These are phyloP conservation scores for Lithobates pipiens DNA, from an alignment of 2,797 vertebrate genomes.

Conservation along the genomic window DNA sequence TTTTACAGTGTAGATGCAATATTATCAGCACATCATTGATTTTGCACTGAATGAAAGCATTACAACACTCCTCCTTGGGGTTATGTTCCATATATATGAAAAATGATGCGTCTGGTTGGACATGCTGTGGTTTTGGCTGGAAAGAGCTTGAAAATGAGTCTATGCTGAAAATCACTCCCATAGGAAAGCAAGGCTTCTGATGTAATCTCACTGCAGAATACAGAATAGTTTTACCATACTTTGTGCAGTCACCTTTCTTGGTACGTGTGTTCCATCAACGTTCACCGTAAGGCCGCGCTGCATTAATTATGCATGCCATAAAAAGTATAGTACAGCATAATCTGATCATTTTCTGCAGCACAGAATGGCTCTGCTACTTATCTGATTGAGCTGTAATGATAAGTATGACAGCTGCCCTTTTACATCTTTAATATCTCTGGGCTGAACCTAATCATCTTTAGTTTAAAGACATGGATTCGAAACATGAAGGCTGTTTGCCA, in stretches of 20 bases:
- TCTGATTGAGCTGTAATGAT: constrained; percentile 42
- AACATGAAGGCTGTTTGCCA: constrained; percentile 12
- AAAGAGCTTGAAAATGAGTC: constrained; percentile 50
- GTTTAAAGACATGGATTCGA: constrained; percentile 40
- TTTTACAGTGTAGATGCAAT: constrained; percentile 13
- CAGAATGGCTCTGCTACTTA: constrained; percentile 37
- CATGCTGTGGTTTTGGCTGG: constrained; percentile 26
- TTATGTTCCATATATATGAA: constrained; percentile 45
- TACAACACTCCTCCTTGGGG: not conserved
- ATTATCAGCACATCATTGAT: constrained; percentile 46
- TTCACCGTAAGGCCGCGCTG: constrained; percentile 7
- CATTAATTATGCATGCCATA: constrained; percentile 49
- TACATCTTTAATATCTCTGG: constrained; percentile 47
- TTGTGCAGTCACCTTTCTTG: constrained; percentile 39
- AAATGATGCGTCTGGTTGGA: constrained; percentile 38
- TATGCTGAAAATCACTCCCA: constrained; percentile 44
- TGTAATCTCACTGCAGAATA: constrained; percentile 16
- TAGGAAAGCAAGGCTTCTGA: constrained; percentile 28
- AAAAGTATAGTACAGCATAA: constrained; percentile 38
- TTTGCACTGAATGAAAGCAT: constrained; percentile 46
- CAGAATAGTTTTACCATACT: not conserved
- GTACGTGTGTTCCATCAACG: constrained; percentile 12
- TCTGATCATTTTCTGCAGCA: constrained; percentile 39
- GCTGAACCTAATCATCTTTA: constrained; percentile 28
- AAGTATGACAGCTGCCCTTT: constrained; percentile 36